Evolutionary conservation across 2,888 invertebrate species (phyloP), one percentile per base, ranked within the genome.

Genomic region (Caradrina kadenii): DNA sequence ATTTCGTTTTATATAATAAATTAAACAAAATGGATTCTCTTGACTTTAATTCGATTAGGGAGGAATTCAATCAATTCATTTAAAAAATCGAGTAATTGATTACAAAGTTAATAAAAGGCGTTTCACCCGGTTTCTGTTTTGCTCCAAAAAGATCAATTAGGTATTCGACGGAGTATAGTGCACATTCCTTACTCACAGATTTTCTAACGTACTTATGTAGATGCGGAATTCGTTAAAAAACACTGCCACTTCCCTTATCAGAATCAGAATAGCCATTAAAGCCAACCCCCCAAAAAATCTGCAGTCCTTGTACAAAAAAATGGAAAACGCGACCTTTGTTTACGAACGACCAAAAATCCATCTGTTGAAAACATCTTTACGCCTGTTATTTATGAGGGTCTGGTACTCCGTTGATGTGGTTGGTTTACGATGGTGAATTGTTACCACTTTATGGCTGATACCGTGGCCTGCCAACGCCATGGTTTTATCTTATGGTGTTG

Each of bases 341-440:
- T 72, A 75, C 67, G 59, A 69, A 69, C 65, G 49, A 73, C 73
- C 73, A 67, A 81, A 81, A 76, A 79, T 76, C 67, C 79, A 84
- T 84, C 71, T 69, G 82, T 81, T 83, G 76, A 84, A 86, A 87
- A 82, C 82, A 84, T 85, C 85, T 87, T 86, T 86, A 88, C 86
- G 80, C 82, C 61, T 81, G 80, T 83, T 86, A 86, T 90, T 89
- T 89, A 90, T 83, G 85, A 61, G 63, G 68, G 72, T 60, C 72
- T 77, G 79, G 75, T 79, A 75, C 69, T 49, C 65, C 52, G 67
- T 73, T 83, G 81, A 83, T 85, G 85, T 84, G 88, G 86, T 77
- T 82, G 77, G 77, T 91, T 91, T 91, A 91, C 88, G 90, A 88
- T 84, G 83, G 83, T 87, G 86, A 88, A 87, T 88, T 89, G 88